Conservation (phyloP, 2,888 invertebrate species). For the Resseliella maxima region DNA sequence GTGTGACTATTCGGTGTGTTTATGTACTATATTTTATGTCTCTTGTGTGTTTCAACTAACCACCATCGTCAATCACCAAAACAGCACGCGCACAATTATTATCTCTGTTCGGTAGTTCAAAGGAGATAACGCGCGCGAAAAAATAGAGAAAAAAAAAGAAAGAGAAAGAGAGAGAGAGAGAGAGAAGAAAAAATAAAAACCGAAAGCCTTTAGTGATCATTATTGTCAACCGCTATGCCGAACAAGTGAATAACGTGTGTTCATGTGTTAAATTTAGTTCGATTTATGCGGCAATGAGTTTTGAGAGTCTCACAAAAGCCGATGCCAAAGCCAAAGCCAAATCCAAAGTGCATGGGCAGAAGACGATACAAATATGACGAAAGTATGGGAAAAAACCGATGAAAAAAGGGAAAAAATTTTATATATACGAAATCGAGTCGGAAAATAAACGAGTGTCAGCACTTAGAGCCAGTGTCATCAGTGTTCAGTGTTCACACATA, state of each 20-base stretch:
- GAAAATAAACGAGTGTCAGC: neutral
- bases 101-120: constrained; percentile 5
- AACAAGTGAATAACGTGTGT: constrained; percentile 38
- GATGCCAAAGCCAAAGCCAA: neutral
- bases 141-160: too few relatives aligned
- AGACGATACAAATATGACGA: neutral
- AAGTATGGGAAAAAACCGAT: neutral
- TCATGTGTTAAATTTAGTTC: constrained; percentile 25
- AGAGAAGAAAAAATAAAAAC: neutral
- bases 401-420: neutral
- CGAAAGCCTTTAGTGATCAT: constrained; percentile 29
- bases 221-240: neutral
- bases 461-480: neutral
- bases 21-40: neutral
- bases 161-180: neutral
- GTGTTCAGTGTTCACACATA: neutral
- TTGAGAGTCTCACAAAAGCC: too few relatives aligned
- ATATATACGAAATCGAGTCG: neutral
- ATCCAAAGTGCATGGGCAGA: neutral
- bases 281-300: neutral
- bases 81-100: constrained; percentile 9
- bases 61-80: neutral
- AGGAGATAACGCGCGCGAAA: neutral
- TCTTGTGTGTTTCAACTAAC: neutral
- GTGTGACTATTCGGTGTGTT: too few relatives aligned